Conservation (phyloP, 2,888 invertebrate species). For the Zygaena filipendulae region DNA sequence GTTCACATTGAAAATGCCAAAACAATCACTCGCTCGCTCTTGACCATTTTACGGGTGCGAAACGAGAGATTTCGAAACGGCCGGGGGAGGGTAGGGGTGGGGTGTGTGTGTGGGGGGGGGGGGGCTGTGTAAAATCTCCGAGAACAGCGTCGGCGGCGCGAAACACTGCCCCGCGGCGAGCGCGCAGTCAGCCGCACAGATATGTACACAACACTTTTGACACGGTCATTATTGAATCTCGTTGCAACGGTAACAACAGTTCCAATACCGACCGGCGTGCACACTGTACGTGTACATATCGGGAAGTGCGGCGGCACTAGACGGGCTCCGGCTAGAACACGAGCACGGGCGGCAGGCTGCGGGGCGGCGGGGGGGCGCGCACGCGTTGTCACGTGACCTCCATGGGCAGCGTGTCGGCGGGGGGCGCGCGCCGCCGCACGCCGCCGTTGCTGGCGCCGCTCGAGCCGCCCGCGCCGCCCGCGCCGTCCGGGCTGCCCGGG, state of each 20-base stretch:
- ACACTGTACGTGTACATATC: no score
- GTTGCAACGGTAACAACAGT: no score
- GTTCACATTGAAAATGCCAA: background rate
- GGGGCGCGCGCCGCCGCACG: slow-evolving; percentile 26
- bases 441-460: slow-evolving; percentile 25
- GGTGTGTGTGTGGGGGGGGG: slow-evolving; percentile 4
- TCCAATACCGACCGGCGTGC: no score
- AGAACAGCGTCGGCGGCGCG: no score
- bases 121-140: slow-evolving; percentile 3
- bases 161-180: no score
- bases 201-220: no score
- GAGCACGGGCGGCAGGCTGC: no score
- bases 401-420: slow-evolving; percentile 46
- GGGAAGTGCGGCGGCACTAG: background rate
- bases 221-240: no score
- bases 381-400: slow-evolving; percentile 65
- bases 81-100: background rate
- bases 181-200: no score
- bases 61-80: slow-evolving; percentile 3
- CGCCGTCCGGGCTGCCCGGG: slow-evolving; percentile 11
- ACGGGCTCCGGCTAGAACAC: no score
- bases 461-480: slow-evolving; percentile 12
- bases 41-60: no score
- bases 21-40: background rate
- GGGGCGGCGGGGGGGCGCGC: no score